Conservation (phyloP, 2,113 vertebrate species). For the Mus spicilegus region DNA sequence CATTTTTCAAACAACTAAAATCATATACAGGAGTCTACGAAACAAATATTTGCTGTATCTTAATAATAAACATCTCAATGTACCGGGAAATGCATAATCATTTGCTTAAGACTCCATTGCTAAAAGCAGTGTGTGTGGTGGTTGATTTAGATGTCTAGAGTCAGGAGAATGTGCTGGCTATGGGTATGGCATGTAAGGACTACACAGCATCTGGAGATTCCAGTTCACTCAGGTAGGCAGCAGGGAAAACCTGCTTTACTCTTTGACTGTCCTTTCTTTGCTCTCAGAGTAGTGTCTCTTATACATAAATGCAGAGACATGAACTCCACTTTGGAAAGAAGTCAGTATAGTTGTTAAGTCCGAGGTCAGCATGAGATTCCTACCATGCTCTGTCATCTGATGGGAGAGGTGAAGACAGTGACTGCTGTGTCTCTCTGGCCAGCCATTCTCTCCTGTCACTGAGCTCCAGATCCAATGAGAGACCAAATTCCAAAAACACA, state of each 20-base stretch:
- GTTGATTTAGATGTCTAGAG: background rate
- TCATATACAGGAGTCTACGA: background rate
- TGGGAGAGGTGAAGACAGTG: background rate
- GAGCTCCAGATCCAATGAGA: background rate
- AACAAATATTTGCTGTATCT: background rate
- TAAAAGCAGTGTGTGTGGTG: background rate
- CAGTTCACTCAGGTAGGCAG: background rate
- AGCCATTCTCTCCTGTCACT: background rate
- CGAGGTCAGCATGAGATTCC: background rate
- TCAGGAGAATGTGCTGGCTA: background rate
- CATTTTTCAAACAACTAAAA: background rate
- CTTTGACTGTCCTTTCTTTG: background rate
- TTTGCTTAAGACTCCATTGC: background rate
- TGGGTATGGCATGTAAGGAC: background rate
- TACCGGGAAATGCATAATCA: background rate
- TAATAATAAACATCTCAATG: background rate
- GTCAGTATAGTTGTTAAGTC: background rate
- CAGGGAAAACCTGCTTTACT: background rate
- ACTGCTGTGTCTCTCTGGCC: background rate
- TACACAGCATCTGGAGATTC: background rate
- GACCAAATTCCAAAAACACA: background rate
- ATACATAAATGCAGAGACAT: background rate
- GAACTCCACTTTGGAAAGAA: background rate
- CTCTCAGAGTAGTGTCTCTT: background rate
- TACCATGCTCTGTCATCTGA: background rate